phyloP scores from a whole-genome alignment of 2,888 invertebrate species.

The Vanessa cardui region DNA sequence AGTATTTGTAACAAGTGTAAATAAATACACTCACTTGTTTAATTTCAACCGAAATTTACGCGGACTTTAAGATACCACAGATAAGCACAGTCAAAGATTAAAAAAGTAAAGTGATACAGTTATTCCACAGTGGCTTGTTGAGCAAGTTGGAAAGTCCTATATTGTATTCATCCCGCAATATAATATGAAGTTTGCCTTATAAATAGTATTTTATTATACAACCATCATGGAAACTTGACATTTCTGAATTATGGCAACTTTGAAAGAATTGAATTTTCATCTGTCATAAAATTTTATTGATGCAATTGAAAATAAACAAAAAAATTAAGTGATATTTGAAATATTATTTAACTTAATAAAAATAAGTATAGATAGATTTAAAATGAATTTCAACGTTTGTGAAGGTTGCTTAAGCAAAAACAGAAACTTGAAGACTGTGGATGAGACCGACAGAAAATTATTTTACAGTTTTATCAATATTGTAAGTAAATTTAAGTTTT shows the following conservation, averaged over 20 bases:
- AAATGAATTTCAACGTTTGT: constrained; percentile 40
- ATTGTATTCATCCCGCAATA: no score
- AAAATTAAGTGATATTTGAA: not conserved
- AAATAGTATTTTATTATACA: no score
- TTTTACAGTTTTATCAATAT: constrained; percentile 47
- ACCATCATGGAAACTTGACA: no score
- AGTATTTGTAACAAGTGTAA: no score
- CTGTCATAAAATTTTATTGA: constrained; percentile 4
- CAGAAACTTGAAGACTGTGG: constrained; percentile 46
- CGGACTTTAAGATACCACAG: no score
- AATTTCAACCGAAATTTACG: no score
- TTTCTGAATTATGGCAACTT: constrained; percentile 2
- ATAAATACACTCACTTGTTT: no score
- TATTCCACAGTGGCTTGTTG: no score
- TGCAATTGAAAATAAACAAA: constrained; percentile 6
- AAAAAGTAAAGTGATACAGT: no score
- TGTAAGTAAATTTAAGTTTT: constrained; percentile 46
- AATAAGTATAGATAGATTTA: constrained; percentile 3
- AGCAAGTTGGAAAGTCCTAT: no score
- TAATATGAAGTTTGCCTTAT: no score
- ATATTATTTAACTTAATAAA: not conserved
- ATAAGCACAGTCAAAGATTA: no score
- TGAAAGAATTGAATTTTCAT: not conserved
- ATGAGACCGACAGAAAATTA: constrained; percentile 45
- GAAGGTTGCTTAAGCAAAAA: constrained; percentile 55